Evolutionary conservation across 1,140 invertebrate species (phyloP), one percentile per base, ranked within the genome.

Genomic region (Cydia pomonella): DNA sequence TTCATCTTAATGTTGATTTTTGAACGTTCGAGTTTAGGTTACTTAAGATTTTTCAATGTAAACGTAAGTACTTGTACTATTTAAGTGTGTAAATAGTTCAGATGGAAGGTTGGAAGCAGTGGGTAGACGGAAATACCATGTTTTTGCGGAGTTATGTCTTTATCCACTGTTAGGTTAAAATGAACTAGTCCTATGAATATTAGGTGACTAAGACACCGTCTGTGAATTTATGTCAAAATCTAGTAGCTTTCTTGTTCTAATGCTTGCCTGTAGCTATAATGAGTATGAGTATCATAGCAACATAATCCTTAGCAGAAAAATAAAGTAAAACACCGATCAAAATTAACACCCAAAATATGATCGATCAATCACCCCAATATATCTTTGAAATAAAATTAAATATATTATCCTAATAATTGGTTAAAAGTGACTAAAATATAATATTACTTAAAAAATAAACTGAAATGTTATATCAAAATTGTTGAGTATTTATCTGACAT

Each of bases 121-220:
- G 64, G 64, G 64, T 69, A 33, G 64, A 69, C 33, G 64, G 64
- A 69, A 33, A 69, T 38, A 69, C 29, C 64, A 33, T 69, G 64
- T 69, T n/a, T 63, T 69, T 33, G 29, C 29, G 29, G 64, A 69
- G 64, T 69, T 69, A 69, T 69, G 64, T 33, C 64, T 69, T 69
- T 69, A 69, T 69, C n/a, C 53, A 23, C 21, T 59, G 53, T 21
- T 23, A 59, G 53, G 6, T 21, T 59, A 23, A 23, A 21, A 59
- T 59, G 1, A 23, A 59, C 53, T 53, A 53, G 50, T 53, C 50
- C 50, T 59, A 59, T 21, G 53, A 59, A 59, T 59, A 59, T 59
- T 23, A 53, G 50, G n/a, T 59, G 21, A 12, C 21, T 12, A 3
- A 23, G 21, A 21, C n/a, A 59, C 10, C 47, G 47, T 50, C 47